Conservation (phyloP, 2,888 invertebrate species). For the Biston stratarius region DNA sequence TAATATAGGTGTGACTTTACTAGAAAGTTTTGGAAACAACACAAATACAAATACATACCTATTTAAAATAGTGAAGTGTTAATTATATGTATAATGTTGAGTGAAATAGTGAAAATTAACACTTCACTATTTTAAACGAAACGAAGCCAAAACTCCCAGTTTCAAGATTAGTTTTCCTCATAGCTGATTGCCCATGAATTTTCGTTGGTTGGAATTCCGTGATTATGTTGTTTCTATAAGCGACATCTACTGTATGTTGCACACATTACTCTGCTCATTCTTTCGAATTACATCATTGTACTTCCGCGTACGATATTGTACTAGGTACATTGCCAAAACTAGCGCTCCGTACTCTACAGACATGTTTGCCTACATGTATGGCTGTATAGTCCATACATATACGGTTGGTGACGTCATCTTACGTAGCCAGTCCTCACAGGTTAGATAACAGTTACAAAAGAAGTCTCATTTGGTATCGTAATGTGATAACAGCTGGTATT, state of each 20-base stretch:
- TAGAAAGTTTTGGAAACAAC: too few species aligned
- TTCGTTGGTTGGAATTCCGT: too few species aligned
- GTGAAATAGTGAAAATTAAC: too few species aligned
- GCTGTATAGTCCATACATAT: too few species aligned
- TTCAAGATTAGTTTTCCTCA: not conserved
- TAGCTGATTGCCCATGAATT: not conserved
- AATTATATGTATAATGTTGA: too few species aligned
- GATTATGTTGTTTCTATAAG: not conserved
- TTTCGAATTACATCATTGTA: slow-evolving; percentile 7
- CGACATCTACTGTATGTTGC: slow-evolving; percentile 13
- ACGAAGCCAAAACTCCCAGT: too few species aligned
- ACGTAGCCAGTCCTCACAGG: slow-evolving; percentile 9
- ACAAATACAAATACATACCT: too few species aligned
- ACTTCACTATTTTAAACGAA: too few species aligned
- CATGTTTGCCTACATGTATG: too few species aligned
- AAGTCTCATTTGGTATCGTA: slow-evolving; percentile 2
- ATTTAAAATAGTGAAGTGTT: too few species aligned
- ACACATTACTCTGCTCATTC: slow-evolving; percentile 13
- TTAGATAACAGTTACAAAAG: not conserved
- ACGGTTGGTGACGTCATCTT: slow-evolving; percentile 4
- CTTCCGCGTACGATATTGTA: slow-evolving; percentile 13
- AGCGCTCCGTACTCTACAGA: not conserved
- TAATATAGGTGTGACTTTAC: too few species aligned
- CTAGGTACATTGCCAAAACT: slow-evolving; percentile 4
- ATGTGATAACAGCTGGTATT: slow-evolving; percentile 14